A percentile compares a stretch with the other conserved stretches of the same genome.
Conservation (phyloP, 1,140 invertebrate genomes). For the Propsilocerus akamusi region DNA sequence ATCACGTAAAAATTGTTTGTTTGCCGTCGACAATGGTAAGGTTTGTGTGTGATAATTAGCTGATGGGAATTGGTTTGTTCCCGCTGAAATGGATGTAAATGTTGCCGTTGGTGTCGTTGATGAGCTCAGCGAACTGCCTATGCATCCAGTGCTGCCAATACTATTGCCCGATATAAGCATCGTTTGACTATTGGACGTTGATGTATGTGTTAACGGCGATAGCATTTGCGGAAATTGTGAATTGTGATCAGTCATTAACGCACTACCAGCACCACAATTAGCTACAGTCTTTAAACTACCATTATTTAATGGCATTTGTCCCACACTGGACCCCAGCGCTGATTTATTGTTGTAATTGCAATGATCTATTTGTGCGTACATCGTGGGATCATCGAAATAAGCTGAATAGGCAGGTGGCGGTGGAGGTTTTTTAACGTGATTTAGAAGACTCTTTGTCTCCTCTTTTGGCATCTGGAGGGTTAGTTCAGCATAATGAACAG, state of each 20-base stretch:
- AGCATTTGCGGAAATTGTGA: conserved; percentile 8
- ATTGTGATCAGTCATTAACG: conserved; percentile 3
- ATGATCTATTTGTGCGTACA: conserved; percentile 53
- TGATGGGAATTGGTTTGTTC: conserved; percentile 20
- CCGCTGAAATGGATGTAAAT: conserved; percentile 16
- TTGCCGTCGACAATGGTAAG: conserved; percentile 6
- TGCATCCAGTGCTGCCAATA: conserved; percentile 40
- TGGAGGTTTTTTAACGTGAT: conserved; percentile 19
- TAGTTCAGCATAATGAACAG: conserved; percentile 53
- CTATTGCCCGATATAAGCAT: conserved; percentile 10
- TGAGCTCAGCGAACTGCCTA: conserved; percentile 18
- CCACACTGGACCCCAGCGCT: conserved; percentile 19
- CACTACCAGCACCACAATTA: conserved; percentile 12
- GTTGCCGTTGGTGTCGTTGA: conserved; percentile 16
- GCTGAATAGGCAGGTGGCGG: conserved; percentile 22
- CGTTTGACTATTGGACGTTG: conserved; percentile 10
- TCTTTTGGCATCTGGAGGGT: conserved; percentile 15
- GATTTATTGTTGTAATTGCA: conserved; percentile 18
- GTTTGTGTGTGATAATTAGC: conserved; percentile 19
- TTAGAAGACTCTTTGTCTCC: conserved; percentile 10
- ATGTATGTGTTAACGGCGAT: conserved; percentile 10
- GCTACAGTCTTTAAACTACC: conserved; percentile 16
- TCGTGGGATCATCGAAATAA: conserved; percentile 32
- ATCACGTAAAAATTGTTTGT: conserved; percentile 35
- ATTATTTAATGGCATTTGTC: conserved; percentile 13